A percentile compares a stretch with the other conserved stretches of the same genome.
Conservation (phyloP, 2,113 vertebrate species). For the Mystacornis crossleyi region DNA sequence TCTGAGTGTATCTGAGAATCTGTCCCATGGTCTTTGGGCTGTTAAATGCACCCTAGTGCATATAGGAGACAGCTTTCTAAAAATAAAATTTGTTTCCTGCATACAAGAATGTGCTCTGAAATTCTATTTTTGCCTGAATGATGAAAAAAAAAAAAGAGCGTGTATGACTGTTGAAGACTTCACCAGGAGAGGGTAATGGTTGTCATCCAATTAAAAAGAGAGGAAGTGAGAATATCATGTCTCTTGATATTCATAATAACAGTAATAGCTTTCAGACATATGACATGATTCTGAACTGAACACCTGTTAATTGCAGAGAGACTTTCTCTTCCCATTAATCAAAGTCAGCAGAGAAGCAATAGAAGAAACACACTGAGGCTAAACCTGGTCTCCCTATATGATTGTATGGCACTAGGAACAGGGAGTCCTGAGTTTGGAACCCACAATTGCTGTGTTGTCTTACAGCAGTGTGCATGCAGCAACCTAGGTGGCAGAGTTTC, state of each 20-base stretch:
- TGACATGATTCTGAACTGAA: constrained; percentile 17
- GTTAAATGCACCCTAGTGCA: background rate
- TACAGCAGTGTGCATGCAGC: background rate
- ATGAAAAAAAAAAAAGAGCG: background rate
- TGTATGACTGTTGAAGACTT: background rate
- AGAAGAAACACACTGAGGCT: background rate
- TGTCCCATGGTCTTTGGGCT: background rate
- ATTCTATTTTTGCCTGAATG: constrained; percentile 1
- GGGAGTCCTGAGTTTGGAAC: background rate
- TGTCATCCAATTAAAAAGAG: constrained; percentile 27
- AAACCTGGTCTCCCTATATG: background rate
- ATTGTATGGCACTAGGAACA: background rate
- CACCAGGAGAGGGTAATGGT: background rate
- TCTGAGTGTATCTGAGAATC: background rate
- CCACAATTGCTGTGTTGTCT: background rate
- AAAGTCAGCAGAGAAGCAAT: background rate
- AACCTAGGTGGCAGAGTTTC: background rate
- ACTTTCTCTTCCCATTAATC: background rate
- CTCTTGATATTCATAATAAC: constrained; percentile 25
- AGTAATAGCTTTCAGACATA: constrained; percentile 30
- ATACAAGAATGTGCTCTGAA: background rate
- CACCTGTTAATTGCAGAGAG: constrained; percentile 12
- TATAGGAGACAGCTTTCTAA: background rate
- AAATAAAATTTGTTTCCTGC: background rate
- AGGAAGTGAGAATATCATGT: background rate